Evolutionary conservation across 2,888 invertebrate species (phyloP).

Genomic region (Caenorhabditis sp.): DNA sequence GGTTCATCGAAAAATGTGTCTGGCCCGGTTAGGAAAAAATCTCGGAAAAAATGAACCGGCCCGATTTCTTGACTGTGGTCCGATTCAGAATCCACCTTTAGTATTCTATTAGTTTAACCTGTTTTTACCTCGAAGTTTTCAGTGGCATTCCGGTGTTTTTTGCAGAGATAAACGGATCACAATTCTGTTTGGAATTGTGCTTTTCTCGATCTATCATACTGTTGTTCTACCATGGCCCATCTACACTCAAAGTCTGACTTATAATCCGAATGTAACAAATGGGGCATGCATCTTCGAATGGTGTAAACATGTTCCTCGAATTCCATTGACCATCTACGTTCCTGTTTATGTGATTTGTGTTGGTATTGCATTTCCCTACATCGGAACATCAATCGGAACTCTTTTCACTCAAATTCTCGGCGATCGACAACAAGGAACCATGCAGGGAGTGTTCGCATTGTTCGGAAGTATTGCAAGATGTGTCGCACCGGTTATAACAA

Average conservation of each 20-base stretch:
- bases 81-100: too few species aligned
- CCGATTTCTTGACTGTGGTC: too few species aligned
- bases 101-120: too few species aligned
- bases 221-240: slow-evolving; percentile 48
- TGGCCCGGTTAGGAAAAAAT: too few species aligned
- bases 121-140: too few species aligned
- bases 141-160: too few species aligned
- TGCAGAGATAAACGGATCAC: slow-evolving; percentile 43
- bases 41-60: too few species aligned
- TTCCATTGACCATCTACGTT: slow-evolving; percentile 42
- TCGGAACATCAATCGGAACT: slow-evolving; percentile 46
- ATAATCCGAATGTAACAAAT: slow-evolving; percentile 38
- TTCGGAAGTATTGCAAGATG: slow-evolving; percentile 43
- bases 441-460: slow-evolving; percentile 44
- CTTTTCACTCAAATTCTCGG: slow-evolving; percentile 48
- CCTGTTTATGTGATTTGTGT: slow-evolving; percentile 37
- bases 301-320: slow-evolving; percentile 40
- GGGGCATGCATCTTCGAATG: slow-evolving; percentile 44
- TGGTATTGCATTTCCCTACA: slow-evolving; percentile 48
- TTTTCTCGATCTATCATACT: slow-evolving; percentile 39
- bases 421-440: slow-evolving; percentile 51
- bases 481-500: slow-evolving; percentile 36
- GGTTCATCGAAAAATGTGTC: too few species aligned
- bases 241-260: slow-evolving; percentile 32
- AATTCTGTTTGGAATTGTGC: slow-evolving; percentile 37